A percentile compares a stretch with the other conserved stretches of the same genome.
Evolutionary conservation across 1,140 invertebrate genomes (phyloP).

Genomic region (Aphelenchoides fujianensis): DNA sequence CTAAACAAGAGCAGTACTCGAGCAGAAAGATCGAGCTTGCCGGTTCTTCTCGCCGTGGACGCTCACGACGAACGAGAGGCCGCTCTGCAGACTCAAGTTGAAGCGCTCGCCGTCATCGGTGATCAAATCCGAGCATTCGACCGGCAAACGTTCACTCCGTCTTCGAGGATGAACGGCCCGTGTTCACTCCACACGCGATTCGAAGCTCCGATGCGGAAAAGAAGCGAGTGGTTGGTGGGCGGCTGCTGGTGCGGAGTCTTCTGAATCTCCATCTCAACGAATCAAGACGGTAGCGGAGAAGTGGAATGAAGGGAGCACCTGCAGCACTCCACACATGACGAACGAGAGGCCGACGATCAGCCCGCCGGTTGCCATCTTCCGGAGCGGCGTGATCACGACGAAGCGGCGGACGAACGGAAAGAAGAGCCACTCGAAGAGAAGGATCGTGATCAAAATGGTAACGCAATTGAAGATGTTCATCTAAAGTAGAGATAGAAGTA

Average conservation of each 20-base stretch:
- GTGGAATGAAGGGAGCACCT: conserved; percentile 12
- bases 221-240: conserved; percentile 34
- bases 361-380: conserved; percentile 61
- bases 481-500: too few species aligned
- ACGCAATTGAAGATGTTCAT: conserved; percentile 70
- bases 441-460: conserved; percentile 56
- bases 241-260: conserved; percentile 41
- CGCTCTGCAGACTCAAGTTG: conserved; percentile 20
- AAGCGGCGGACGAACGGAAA: conserved; percentile 64
- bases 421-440: conserved; percentile 57
- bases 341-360: conserved; percentile 44
- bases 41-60: conserved; percentile 25
- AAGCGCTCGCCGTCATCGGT: conserved; percentile 17
- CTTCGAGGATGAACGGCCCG: conserved; percentile 21
- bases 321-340: conserved; percentile 43
- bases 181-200: conserved; percentile 7
- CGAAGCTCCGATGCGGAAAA: conserved; percentile 40
- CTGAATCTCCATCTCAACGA: conserved; percentile 34
- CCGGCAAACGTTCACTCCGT: conserved; percentile 35
- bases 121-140: conserved; percentile 32
- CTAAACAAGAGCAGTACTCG: background rate
- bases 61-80: conserved; percentile 33
- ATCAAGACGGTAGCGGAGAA: background rate
- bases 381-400: conserved; percentile 69
- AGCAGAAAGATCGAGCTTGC: conserved; percentile 14